These are phyloP conservation scores for Xestia xanthographa DNA, from an alignment of 2,888 invertebrate genomes.

Conservation along the genomic window DNA sequence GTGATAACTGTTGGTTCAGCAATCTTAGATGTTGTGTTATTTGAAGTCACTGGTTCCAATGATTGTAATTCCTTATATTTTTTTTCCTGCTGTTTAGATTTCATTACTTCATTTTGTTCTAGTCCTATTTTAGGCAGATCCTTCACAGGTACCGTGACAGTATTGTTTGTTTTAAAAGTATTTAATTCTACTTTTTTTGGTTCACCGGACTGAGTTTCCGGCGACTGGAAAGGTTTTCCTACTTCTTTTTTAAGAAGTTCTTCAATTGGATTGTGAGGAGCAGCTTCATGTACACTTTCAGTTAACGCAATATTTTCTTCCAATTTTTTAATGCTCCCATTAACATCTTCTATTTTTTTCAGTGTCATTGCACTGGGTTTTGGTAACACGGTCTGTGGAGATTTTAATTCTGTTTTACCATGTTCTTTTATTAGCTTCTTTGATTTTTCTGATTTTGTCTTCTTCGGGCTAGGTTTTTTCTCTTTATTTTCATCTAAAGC, in stretches of 20 bases:
- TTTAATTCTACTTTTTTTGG: not conserved
- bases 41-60: constrained; percentile 1
- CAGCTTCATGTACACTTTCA: not conserved
- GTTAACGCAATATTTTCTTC: not conserved
- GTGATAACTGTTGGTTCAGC: constrained; percentile 3
- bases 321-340: not conserved
- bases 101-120: constrained; percentile 3
- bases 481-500: constrained; percentile 49
- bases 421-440: constrained; percentile 43
- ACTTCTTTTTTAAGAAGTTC: constrained; percentile 13
- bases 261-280: not conserved
- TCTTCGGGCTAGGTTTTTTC: constrained; percentile 50
- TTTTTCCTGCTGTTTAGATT: not conserved
- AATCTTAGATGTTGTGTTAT: not conserved
- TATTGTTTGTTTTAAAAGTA: constrained; percentile 13
- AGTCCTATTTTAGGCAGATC: not conserved
- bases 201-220: constrained; percentile 2
- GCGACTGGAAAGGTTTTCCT: constrained; percentile 4
- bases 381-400: constrained; percentile 26
- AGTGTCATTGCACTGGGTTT: constrained; percentile 37
- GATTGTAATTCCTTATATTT: constrained; percentile 5
- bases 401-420: constrained; percentile 24
- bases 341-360: constrained; percentile 12
- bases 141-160: not conserved
- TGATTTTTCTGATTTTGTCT: constrained; percentile 64